phyloP scores from a whole-genome alignment of 2,113 vertebrate genomes.

The Thinocorus orbignyianus region DNA sequence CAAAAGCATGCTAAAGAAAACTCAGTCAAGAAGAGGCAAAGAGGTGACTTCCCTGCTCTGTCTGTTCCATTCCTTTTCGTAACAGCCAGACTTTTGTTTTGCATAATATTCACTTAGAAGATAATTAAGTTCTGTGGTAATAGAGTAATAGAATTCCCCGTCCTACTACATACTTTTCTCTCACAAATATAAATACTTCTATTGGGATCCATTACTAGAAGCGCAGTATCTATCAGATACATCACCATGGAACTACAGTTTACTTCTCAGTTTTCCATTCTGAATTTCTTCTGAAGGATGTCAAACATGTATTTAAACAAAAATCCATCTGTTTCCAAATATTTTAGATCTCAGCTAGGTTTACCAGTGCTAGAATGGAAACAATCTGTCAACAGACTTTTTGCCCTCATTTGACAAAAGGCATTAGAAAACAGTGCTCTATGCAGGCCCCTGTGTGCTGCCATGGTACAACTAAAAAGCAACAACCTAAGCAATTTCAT shows the following conservation, averaged over 20 bases:
- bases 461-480: neutral
- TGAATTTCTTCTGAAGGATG: neutral
- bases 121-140: neutral
- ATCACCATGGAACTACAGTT: neutral
- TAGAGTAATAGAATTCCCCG: neutral
- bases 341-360: neutral
- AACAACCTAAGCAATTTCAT: fast-evolving
- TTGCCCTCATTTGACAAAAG: neutral
- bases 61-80: neutral
- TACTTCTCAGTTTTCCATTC: neutral
- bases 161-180: neutral
- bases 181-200: neutral
- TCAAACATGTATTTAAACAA: neutral
- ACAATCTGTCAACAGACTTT: neutral
- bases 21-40: neutral
- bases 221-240: neutral
- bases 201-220: neutral
- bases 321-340: neutral
- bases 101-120: neutral
- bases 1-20: neutral
- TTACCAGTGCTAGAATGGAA: neutral
- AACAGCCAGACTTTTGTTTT: neutral
- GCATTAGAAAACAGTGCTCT: neutral
- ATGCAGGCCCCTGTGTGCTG: fast-evolving
- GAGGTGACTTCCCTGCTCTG: neutral